These are phyloP conservation scores for Emesis russula DNA, from an alignment of 2,888 invertebrate species.

Conservation along the genomic window DNA sequence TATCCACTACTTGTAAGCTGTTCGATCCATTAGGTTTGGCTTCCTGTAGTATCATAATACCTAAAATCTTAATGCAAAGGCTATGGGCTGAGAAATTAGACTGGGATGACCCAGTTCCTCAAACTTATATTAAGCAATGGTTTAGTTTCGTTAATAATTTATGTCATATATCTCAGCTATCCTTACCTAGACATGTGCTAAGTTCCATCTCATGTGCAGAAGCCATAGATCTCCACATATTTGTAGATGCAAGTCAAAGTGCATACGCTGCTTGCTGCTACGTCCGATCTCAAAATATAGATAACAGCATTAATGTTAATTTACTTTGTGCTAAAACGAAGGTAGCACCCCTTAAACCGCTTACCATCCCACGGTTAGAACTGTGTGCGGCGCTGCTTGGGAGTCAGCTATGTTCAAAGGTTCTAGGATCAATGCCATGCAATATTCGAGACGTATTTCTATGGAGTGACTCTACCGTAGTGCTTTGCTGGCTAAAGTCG, in stretches of 20 bases:
- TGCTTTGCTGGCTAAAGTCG: slow-evolving; percentile 28
- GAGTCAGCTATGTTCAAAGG: slow-evolving; percentile 38
- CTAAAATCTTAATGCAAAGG: background rate
- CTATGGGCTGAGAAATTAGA: background rate
- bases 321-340: slow-evolving; percentile 53
- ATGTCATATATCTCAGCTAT: background rate
- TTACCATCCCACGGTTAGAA: slow-evolving; percentile 45
- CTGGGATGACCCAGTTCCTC: background rate
- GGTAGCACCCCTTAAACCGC: slow-evolving; percentile 43
- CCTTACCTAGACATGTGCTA: background rate
- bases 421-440: slow-evolving; percentile 30
- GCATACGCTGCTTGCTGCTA: background rate
- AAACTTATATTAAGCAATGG: background rate
- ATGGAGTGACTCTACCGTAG: slow-evolving; percentile 41
- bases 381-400: slow-evolving; percentile 34
- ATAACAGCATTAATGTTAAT: slow-evolving; percentile 6
- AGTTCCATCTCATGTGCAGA: background rate
- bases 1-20: background rate
- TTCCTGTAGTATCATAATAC: background rate
- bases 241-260: background rate
- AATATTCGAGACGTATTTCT: background rate
- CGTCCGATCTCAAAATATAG: background rate
- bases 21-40: slow-evolving; percentile 2
- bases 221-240: background rate
- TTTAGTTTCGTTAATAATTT: background rate